Evolutionary conservation across 2,797 vertebrate species (phyloP).

Genomic region (Coregonus ussuriensis): DNA sequence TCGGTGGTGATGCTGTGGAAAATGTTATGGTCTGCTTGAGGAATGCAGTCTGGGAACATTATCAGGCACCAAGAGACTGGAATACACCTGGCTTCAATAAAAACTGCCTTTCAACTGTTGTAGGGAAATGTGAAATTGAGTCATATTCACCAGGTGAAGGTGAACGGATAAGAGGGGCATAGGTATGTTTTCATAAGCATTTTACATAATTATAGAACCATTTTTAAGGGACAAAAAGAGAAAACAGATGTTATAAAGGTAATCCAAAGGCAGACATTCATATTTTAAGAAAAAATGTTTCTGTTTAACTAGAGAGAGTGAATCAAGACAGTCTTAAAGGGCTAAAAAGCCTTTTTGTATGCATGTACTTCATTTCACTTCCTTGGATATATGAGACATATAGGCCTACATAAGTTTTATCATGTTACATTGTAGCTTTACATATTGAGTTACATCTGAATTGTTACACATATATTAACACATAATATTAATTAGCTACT

Average conservation of each 20-base stretch:
- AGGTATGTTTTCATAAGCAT: constrained; percentile 83
- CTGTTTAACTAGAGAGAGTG: constrained; percentile 73
- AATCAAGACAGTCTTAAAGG: constrained; percentile 51
- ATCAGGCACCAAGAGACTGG: constrained; percentile 53
- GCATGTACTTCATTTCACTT: constrained; percentile 4
- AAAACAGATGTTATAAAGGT: constrained; percentile 85
- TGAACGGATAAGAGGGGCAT: constrained; percentile 69
- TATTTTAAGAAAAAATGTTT: constrained; percentile 75
- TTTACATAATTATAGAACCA: constrained; percentile 81
- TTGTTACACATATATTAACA: background rate
- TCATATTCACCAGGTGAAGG: constrained; percentile 81
- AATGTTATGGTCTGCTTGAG: constrained; percentile 60
- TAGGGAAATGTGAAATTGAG: constrained; percentile 72
- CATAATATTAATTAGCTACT: background rate
- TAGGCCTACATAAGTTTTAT: too few relatives aligned
- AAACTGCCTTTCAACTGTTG: constrained; percentile 62
- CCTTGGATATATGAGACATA: too few relatives aligned
- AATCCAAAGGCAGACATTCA: constrained; percentile 75
- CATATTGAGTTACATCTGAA: too few relatives aligned
- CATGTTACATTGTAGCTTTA: too few relatives aligned
- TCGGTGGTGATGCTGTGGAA: constrained; percentile 32
- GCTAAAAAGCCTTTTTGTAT: constrained; percentile 58
- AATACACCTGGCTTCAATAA: constrained; percentile 81
- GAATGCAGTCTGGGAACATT: constrained; percentile 57
- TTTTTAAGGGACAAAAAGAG: constrained; percentile 70